These are phyloP conservation scores for Chelonus formosanus DNA, from an alignment of 2,888 invertebrate genomes.

Conservation along the genomic window DNA sequence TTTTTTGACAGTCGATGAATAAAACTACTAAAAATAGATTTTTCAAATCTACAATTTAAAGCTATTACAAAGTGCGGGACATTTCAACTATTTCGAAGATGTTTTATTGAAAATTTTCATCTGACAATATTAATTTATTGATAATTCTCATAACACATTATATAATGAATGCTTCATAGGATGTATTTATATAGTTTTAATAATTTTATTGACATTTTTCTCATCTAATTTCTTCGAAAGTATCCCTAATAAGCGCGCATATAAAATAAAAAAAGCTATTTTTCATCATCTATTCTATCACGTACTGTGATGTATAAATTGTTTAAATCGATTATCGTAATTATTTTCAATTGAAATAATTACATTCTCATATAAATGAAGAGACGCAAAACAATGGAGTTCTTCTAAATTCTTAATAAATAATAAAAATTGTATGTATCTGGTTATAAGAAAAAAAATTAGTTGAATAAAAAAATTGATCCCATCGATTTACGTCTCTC, in stretches of 20 bases:
- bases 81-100: conserved; percentile 19
- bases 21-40: conserved; percentile 33
- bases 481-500: too few relatives aligned
- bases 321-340: conserved; percentile 4
- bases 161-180: background rate
- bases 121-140: background rate
- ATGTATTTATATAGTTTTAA: background rate
- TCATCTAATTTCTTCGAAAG: conserved; percentile 6
- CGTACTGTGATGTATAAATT: conserved; percentile 20
- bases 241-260: conserved; percentile 28
- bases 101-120: conserved; percentile 4
- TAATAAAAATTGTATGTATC: too few relatives aligned
- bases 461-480: too few relatives aligned
- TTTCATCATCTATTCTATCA: conserved; percentile 16
- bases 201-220: background rate
- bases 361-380: background rate
- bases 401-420: too few relatives aligned
- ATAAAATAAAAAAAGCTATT: conserved; percentile 33
- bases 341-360: background rate
- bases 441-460: too few relatives aligned
- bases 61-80: conserved; percentile 28
- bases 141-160: background rate
- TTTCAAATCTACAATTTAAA: conserved; percentile 7
- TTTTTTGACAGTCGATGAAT: conserved; percentile 23
- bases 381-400: background rate